Percentiles rank a stretch among this genome's conserved stretches.
Evolutionary conservation across 1,140 invertebrate species (phyloP).

Genomic region (Ceratina calcarata): DNA sequence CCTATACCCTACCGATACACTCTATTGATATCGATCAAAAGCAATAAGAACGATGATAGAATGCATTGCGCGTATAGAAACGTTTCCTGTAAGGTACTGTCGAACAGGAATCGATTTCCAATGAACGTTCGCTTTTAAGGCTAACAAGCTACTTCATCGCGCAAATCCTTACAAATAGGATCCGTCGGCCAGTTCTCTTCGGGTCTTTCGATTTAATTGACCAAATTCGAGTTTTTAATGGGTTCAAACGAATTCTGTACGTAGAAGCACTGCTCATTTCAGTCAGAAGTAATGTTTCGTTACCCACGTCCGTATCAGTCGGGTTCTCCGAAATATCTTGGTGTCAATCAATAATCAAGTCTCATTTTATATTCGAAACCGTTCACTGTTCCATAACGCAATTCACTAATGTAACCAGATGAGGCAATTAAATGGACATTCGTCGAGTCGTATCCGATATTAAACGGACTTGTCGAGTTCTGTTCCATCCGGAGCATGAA

Average conservation of each 20-base stretch:
- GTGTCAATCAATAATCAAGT: background rate
- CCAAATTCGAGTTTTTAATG: conserved; percentile 28
- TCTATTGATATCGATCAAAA: conserved; percentile 35
- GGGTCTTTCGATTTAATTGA: background rate
- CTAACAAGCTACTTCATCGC: conserved; percentile 43
- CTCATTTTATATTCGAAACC: conserved; percentile 4
- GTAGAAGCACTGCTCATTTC: no score
- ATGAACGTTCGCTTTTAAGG: conserved; percentile 34
- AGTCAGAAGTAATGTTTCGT: background rate
- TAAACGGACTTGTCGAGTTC: background rate
- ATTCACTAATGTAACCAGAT: conserved; percentile 10
- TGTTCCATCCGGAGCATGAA: background rate
- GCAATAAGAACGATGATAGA: conserved; percentile 31
- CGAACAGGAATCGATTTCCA: conserved; percentile 45
- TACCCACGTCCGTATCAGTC: background rate
- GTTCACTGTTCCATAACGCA: no score
- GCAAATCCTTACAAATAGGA: conserved; percentile 37
- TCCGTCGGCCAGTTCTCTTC: conserved; percentile 15
- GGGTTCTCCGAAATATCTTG: background rate
- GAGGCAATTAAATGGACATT: conserved; percentile 15
- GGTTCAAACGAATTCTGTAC: conserved; percentile 15
- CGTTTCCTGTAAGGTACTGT: conserved; percentile 29
- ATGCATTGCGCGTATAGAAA: conserved; percentile 33
- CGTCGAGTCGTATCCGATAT: background rate
- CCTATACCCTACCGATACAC: conserved; percentile 20